A percentile compares a stretch with the other conserved stretches of the same genome.
Evolutionary conservation across 2,888 invertebrate genomes (phyloP).

Genomic region (Vesta saturnalis): DNA sequence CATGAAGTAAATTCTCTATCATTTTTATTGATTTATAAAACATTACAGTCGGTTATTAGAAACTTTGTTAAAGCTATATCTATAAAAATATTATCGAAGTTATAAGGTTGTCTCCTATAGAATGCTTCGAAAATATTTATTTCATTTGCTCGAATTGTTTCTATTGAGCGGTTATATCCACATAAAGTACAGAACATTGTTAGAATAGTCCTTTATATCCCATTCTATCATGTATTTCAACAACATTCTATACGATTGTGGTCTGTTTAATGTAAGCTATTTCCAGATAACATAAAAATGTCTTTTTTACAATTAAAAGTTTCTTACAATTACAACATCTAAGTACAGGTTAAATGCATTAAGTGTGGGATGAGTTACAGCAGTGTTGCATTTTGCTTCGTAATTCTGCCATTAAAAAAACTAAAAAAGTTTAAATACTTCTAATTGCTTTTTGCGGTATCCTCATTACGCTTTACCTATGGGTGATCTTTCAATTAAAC

Average conservation of each 20-base stretch:
- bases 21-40: background rate
- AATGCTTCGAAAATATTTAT: background rate
- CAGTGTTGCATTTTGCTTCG: too few species aligned
- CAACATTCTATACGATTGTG: too few species aligned
- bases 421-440: background rate
- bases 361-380: too few species aligned
- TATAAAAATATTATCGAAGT: background rate
- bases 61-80: background rate
- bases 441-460: background rate
- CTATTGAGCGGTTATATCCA: background rate
- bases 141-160: background rate
- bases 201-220: background rate
- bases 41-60: background rate
- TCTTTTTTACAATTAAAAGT: too few species aligned
- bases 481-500: background rate
- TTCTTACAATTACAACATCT: too few species aligned
- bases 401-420: too few species aligned
- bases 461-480: background rate
- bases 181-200: background rate
- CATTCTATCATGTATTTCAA: background rate
- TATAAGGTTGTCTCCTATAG: background rate
- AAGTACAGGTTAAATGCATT: too few species aligned
- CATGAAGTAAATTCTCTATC: too few species aligned
- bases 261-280: too few species aligned
- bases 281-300: too few species aligned